These are phyloP conservation scores for Gnatocerus cornutus DNA, from an alignment of 2,888 invertebrate species.

Conservation along the genomic window DNA sequence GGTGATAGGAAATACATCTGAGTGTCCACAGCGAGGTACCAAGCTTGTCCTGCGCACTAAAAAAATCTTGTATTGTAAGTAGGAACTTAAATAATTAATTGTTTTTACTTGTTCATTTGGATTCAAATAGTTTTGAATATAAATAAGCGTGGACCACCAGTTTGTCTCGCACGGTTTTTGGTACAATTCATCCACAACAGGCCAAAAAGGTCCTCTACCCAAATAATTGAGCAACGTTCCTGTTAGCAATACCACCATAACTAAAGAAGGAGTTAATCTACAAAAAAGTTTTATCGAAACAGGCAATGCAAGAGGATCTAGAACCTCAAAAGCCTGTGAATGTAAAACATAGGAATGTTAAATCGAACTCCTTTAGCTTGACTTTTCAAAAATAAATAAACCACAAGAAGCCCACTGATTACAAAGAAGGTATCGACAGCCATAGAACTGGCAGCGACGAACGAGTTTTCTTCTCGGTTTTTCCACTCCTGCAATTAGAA, in stretches of 20 bases:
- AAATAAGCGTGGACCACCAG: slow-evolving; percentile 70
- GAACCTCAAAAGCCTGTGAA: slow-evolving; percentile 24
- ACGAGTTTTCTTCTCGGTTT: background rate
- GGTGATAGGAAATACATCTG: slow-evolving; percentile 75
- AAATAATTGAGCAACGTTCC: slow-evolving; percentile 70
- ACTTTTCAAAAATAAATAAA: slow-evolving; percentile 27
- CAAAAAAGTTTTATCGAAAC: no score
- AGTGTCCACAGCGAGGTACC: slow-evolving; percentile 77
- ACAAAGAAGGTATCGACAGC: slow-evolving; percentile 40
- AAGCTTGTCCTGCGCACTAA: slow-evolving; percentile 73
- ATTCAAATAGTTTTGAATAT: slow-evolving; percentile 68
- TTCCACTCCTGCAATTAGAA: slow-evolving; percentile 13
- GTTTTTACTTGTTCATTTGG: slow-evolving; percentile 60
- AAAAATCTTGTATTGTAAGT: no score
- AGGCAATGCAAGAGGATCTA: slow-evolving; percentile 12
- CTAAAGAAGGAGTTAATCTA: slow-evolving; percentile 72
- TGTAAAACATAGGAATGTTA: slow-evolving; percentile 16
- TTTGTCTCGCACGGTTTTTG: slow-evolving; percentile 62
- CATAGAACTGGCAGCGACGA: background rate
- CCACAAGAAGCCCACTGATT: slow-evolving; percentile 31
- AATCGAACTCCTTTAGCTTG: slow-evolving; percentile 19
- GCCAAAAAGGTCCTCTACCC: slow-evolving; percentile 72
- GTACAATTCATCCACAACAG: slow-evolving; percentile 56
- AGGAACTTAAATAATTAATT: no score
- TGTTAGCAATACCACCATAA: slow-evolving; percentile 68